These are phyloP conservation scores for Neolamprologus sp. DNA, from an alignment of 2,113 vertebrate species.

Conservation along the genomic window DNA sequence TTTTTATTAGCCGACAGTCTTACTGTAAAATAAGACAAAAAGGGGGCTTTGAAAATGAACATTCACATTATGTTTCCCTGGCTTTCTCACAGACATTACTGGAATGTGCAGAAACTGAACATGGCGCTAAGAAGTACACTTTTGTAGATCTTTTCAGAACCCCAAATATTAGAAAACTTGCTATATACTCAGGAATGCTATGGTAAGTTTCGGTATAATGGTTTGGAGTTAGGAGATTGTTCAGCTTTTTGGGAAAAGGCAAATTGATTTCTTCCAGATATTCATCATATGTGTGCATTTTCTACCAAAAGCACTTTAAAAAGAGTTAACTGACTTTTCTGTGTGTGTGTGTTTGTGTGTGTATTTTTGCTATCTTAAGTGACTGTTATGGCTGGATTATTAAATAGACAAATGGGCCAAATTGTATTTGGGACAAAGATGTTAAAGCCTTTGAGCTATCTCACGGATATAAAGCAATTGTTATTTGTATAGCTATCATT, in stretches of 20 bases:
- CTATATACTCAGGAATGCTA: slow-evolving; percentile 55
- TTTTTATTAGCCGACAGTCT: background rate
- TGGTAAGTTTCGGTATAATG: slow-evolving; percentile 43
- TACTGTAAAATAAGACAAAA: background rate
- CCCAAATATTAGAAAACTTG: slow-evolving; percentile 58
- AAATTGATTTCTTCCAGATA: background rate
- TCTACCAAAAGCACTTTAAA: background rate
- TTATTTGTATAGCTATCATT: background rate
- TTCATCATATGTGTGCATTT: background rate
- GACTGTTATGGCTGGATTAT: background rate
- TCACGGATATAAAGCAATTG: background rate
- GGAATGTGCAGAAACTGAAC: slow-evolving; percentile 10
- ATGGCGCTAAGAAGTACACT: slow-evolving; percentile 43
- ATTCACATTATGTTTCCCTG: background rate
- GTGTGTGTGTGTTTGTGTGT: background rate
- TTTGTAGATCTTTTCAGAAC: slow-evolving; percentile 66
- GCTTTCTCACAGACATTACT: slow-evolving; percentile 49
- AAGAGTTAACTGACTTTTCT: background rate
- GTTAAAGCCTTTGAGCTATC: background rate
- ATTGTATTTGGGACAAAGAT: background rate
- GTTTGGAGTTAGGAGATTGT: background rate
- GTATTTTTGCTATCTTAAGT: background rate
- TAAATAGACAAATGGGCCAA: background rate
- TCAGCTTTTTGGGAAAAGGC: background rate
- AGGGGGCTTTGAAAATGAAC: background rate